phyloP scores from a whole-genome alignment of 1,140 invertebrate species.

The Drosophila pseudoobscura region DNA sequence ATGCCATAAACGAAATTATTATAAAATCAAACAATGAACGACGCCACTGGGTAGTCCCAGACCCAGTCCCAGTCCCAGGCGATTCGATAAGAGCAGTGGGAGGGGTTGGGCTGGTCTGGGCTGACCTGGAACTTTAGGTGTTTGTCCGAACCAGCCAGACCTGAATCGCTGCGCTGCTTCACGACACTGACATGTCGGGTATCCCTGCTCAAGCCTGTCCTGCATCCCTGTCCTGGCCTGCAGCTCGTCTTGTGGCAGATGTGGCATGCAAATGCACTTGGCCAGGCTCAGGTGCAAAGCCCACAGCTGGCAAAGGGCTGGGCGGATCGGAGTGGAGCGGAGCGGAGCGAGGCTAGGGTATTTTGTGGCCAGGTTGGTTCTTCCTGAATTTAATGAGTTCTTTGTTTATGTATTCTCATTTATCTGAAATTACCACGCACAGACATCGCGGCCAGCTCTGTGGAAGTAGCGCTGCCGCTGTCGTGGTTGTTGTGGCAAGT shows the following conservation, averaged over 20 bases:
- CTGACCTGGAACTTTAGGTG: no score
- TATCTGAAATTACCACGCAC: conserved; percentile 61
- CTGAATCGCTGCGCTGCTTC: no score
- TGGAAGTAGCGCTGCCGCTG: not conserved
- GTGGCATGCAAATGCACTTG: conserved; percentile 27
- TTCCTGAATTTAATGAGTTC: conserved; percentile 59
- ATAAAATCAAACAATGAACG: conserved; percentile 36
- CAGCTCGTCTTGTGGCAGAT: conserved; percentile 3
- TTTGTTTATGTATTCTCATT: conserved; percentile 70
- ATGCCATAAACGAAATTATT: conserved; percentile 44
- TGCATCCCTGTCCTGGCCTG: no score
- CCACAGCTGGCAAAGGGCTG: no score
- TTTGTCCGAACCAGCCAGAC: no score
- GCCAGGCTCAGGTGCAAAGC: conserved; percentile 1
- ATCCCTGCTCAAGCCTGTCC: no score
- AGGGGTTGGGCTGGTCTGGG: no score
- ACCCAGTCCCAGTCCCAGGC: no score
- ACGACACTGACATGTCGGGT: no score
- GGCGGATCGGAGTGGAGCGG: no score
- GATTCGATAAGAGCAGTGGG: no score
- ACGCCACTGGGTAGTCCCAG: not conserved
- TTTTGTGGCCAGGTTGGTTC: conserved; percentile 27
- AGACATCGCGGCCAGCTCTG: conserved; percentile 19
- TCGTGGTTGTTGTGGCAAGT: no score
- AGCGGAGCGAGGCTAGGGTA: not conserved